Evolutionary conservation across 2,888 invertebrate species (phyloP), one percentile per base, ranked within the genome.

Genomic region (Chrysolina americana): DNA sequence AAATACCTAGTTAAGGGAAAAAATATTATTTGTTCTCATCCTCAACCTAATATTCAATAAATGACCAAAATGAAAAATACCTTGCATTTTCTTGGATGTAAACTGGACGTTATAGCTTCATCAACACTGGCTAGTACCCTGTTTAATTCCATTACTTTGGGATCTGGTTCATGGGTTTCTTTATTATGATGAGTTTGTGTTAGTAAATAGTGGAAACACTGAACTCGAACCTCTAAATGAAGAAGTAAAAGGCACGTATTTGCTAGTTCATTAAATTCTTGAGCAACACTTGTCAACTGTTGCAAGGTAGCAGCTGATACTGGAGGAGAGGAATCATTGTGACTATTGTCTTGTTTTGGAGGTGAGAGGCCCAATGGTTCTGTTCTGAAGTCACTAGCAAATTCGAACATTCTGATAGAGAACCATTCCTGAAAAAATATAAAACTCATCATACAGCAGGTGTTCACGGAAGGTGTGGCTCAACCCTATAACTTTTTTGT

Each of bases 221-320:
- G 97, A 59, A 98, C 97, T 74, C 98, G 92, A 81, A 96, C 95
- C 91, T 99, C 98, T 81, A 98, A 90, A 90, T 98, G 98, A 70
- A 98, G 89, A 75, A 98, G 93, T 56, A 99, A 89, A 75, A 98
- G 90, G 84, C 98, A 98, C 70, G 95, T 97, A 85, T 97, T 95
- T 0, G 97, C 94, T 71, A 98, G 91, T 83, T 97, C 96, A 85
- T 96, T 94, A 86, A 96, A 97, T 78, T 95, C 95, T 80, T 92
- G 89, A 0, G 95, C 94, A 68, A 95, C 91, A 77, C 93, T 91
- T 10, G 91, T 90, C 65, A 95, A 87, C 65, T 94, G 93, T 79
- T 92, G 92, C 15, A 92, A 88, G 1, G 91, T 90, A 15, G 91
- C 89, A 77, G 91, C 90, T 23, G 92, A 91, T 71, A 93, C 88